A percentile compares a stretch with the other conserved stretches of the same genome.
Evolutionary conservation across 2,888 invertebrate genomes (phyloP).

Genomic region (Philaethria dido): DNA sequence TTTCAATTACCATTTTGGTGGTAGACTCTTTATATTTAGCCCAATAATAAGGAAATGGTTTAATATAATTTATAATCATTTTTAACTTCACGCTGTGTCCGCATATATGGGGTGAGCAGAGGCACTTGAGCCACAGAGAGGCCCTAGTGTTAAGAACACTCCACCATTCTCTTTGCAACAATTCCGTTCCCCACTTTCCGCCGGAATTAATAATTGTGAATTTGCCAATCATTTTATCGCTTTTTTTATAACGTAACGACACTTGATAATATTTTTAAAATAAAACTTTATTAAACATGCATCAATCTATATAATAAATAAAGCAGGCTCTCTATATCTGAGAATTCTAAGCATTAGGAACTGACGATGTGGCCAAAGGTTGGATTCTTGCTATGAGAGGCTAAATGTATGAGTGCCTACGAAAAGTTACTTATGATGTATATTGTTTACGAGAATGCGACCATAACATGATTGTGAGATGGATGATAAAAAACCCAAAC

Average conservation of each 20-base stretch:
- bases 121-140: too few relatives aligned
- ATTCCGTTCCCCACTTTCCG: too few relatives aligned
- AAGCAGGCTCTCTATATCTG: constrained; percentile 49
- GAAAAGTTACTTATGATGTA: constrained; percentile 80
- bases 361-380: constrained; percentile 64
- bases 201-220: too few relatives aligned
- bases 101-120: too few relatives aligned
- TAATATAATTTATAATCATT: too few relatives aligned
- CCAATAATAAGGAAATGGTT: background rate
- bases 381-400: constrained; percentile 63
- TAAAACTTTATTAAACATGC: constrained; percentile 14
- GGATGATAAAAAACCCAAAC: constrained; percentile 51
- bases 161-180: too few relatives aligned
- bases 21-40: constrained; percentile 13
- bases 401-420: constrained; percentile 79
- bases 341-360: constrained; percentile 51
- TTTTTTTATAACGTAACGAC: too few relatives aligned
- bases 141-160: too few relatives aligned
- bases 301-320: constrained; percentile 12
- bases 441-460: constrained; percentile 74
- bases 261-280: constrained; percentile 25
- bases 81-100: too few relatives aligned
- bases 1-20: constrained; percentile 35
- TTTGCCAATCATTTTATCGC: too few relatives aligned
- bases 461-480: constrained; percentile 81